Base-by-base conservation (phyloP, 2,113 vertebrate species). In the Tychaedon coryphoeus region DNA sequence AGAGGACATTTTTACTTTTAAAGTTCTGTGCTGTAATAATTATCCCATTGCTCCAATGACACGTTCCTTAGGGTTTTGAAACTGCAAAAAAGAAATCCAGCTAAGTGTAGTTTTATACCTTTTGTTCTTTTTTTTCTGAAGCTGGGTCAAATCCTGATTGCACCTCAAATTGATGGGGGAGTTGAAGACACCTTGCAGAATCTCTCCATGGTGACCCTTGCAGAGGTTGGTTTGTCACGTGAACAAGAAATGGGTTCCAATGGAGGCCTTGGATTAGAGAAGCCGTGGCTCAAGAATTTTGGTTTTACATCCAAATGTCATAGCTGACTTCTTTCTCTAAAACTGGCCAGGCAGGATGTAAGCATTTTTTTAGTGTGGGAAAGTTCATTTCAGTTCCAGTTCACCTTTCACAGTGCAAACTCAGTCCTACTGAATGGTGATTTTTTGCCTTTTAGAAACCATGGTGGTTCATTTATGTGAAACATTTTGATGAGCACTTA, bases 381-480 rank as follows among this genome's bases (percentile, higher is more conserved):
- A 96, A 88, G 51, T 82, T 91, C 72, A 60, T 31, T 75, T 86
- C 61, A 65, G 83, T 94, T 95, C 84, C 86, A 93, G 60, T 86
- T 94, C 82, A 84, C 67, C 79, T 81, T 79, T 72, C 60, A 60
- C 53, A 71, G 79, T 40, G 50, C 69, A 85, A 78, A 51, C 64
- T 4, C n/a, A 20, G 54, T 34, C 67, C 50, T 64, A 56, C 38
- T 51, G 48, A 94, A 70, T 0, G 4, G 29, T 25, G 70, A n/a
- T 40, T 43, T 88, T 90, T 92, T 38, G 38, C 62, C 53, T 19
- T 88, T 83, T 40, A 62, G 48, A 86, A 83, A 71, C 31, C 8
- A 23, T 20, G 43, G 14, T 71, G 66, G 56, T 82, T 93, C 34
- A 50, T 42, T 88, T 66, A 17, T 22, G 56, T 45, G 50, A 90